A percentile compares a stretch with the other conserved stretches of the same genome.
These are phyloP conservation scores for Strigamia transsilvanica DNA, from an alignment of 2,888 invertebrate genomes.

Conservation along the genomic window DNA sequence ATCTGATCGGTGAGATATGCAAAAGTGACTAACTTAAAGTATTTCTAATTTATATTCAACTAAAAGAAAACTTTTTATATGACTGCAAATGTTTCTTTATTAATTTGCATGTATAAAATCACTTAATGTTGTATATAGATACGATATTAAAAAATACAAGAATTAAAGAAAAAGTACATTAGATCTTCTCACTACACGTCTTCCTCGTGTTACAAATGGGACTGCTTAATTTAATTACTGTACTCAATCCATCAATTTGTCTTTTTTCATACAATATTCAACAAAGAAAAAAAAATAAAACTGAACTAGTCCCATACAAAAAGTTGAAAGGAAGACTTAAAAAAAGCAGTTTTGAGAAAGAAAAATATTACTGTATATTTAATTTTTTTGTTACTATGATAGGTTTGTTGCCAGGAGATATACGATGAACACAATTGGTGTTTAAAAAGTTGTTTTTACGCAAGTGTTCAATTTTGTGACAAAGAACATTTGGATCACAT, in stretches of 20 bases:
- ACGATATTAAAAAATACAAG: slow-evolving; percentile 44
- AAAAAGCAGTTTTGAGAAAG: slow-evolving; percentile 36
- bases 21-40: slow-evolving; percentile 49
- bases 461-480: slow-evolving; percentile 40
- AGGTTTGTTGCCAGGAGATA: slow-evolving; percentile 41
- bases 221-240: slow-evolving; percentile 14
- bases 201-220: slow-evolving; percentile 44
- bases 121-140: slow-evolving; percentile 35
- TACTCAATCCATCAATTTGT: slow-evolving; percentile 10
- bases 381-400: slow-evolving; percentile 30
- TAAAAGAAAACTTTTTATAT: slow-evolving; percentile 39
- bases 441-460: slow-evolving; percentile 37
- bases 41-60: slow-evolving; percentile 49
- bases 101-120: slow-evolving; percentile 29
- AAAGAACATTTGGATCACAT: slow-evolving; percentile 27
- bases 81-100: slow-evolving; percentile 29
- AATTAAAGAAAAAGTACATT: slow-evolving; percentile 15
- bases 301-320: slow-evolving; percentile 9
- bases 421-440: slow-evolving; percentile 37
- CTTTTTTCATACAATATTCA: background rate
- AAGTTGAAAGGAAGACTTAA: slow-evolving; percentile 39
- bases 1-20: slow-evolving; percentile 40
- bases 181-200: slow-evolving; percentile 33
- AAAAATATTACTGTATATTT: slow-evolving; percentile 28
- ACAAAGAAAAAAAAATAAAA: background rate